phyloP scores from a whole-genome alignment of 2,797 vertebrate genomes.

The Pempheris klunzingeri region DNA sequence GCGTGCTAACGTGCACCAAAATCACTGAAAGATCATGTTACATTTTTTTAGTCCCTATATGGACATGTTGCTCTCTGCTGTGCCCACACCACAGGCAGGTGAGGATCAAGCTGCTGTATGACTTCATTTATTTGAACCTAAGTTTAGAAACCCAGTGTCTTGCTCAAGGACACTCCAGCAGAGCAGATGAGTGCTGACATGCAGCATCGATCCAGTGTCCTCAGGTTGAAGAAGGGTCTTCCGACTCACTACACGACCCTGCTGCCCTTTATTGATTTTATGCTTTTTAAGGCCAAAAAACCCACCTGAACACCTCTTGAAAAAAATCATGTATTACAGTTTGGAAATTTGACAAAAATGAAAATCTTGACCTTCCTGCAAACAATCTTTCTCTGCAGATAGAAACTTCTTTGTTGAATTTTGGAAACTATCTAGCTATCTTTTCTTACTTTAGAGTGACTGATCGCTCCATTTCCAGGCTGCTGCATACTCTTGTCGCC shows the following conservation, averaged over 20 bases:
- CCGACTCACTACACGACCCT: conserved; percentile 57
- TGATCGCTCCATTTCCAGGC: conserved; percentile 4
- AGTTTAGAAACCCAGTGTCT: conserved; percentile 39
- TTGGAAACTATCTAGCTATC: conserved; percentile 7
- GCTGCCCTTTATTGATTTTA: conserved; percentile 73
- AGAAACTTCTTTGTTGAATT: conserved; percentile 9
- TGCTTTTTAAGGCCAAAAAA: conserved; percentile 69
- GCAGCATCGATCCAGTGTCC: conserved; percentile 64
- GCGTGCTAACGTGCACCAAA: neutral
- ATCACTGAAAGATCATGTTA: neutral
- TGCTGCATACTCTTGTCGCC: conserved; percentile 4
- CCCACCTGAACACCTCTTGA: conserved; percentile 52
- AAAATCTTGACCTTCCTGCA: conserved; percentile 45
- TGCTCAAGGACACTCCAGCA: conserved; percentile 74
- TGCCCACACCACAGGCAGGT: neutral
- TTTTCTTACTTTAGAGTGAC: conserved; percentile 3
- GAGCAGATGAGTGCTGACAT: conserved; percentile 61
- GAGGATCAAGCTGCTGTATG: conserved; percentile 2
- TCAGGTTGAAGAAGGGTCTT: conserved; percentile 64
- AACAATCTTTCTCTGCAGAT: conserved; percentile 5
- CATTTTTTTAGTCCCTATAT: neutral
- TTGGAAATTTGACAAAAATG: conserved; percentile 35
- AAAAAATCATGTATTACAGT: conserved; percentile 32
- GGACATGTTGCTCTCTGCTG: neutral
- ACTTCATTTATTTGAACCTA: conserved; percentile 35